These are phyloP conservation scores for Caenorhabditis angaria DNA, from an alignment of 2,888 invertebrate genomes.

Conservation along the genomic window DNA sequence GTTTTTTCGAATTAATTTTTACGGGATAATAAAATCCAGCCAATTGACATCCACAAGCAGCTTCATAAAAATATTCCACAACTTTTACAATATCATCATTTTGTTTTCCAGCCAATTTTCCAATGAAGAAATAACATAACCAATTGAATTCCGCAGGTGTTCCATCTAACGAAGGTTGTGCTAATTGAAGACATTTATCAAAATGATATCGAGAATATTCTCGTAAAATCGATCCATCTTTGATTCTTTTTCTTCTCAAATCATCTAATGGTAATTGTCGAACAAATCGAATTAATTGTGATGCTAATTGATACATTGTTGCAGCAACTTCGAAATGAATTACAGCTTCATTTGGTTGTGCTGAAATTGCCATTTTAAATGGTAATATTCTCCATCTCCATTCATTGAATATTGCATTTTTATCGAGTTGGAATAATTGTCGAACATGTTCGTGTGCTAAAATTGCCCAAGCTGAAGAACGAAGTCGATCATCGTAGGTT, in stretches of 20 bases:
- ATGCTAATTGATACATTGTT: constrained; percentile 47
- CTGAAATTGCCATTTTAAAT: constrained; percentile 49
- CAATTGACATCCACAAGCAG: constrained; percentile 57
- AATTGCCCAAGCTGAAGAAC: constrained; percentile 49
- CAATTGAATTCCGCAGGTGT: constrained; percentile 47
- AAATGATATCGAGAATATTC: constrained; percentile 37
- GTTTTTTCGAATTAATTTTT: constrained; percentile 48
- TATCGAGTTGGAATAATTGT: constrained; percentile 42
- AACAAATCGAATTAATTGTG: constrained; percentile 40
- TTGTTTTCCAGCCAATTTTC: constrained; percentile 47
- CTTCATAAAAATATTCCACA: constrained; percentile 53
- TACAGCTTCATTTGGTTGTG: constrained; percentile 37
- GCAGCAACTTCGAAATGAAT: constrained; percentile 48
- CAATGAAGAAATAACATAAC: constrained; percentile 55
- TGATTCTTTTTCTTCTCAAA: constrained; percentile 10
- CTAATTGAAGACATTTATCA: constrained; percentile 29
- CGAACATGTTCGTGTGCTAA: constrained; percentile 41
- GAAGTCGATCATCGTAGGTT: constrained; percentile 17
- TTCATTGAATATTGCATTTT: constrained; percentile 26
- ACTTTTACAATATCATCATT: constrained; percentile 41
- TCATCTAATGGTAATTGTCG: constrained; percentile 25
- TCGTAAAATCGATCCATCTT: constrained; percentile 13
- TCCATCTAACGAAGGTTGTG: constrained; percentile 28
- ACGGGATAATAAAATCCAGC: constrained; percentile 48
- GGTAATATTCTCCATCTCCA: constrained; percentile 54